Conservation (phyloP, 2,888 invertebrate species). For the Anticlea derivata region DNA sequence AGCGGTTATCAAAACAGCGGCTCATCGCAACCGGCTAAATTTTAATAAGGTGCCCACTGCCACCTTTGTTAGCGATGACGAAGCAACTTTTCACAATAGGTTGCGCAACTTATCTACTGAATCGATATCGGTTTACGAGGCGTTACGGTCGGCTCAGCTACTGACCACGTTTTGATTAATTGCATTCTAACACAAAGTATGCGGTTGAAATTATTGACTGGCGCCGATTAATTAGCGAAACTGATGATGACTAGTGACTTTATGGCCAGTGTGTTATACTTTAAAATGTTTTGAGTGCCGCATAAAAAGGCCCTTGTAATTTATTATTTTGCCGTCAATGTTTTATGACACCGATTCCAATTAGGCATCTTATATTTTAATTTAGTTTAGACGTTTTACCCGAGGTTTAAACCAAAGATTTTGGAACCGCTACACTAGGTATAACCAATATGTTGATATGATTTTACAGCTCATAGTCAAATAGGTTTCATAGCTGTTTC, state of each 20-base stretch:
- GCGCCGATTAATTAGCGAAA: conserved; percentile 80
- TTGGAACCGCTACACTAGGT: too few relatives aligned
- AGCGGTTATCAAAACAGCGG: conserved; percentile 80
- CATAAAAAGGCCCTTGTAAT: conserved; percentile 56
- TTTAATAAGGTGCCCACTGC: conserved; percentile 83
- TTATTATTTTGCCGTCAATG: conserved; percentile 50
- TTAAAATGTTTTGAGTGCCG: conserved; percentile 55
- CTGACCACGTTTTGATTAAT: conserved; percentile 83
- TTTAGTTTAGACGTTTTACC: not conserved
- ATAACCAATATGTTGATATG: not conserved
- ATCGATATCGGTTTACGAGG: conserved; percentile 83
- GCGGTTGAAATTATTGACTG: conserved; percentile 66
- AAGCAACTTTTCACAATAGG: conserved; percentile 76
- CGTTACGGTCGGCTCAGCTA: conserved; percentile 79
- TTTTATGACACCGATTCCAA: conserved; percentile 41
- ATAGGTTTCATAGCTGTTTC: conserved; percentile 17
- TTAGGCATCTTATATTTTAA: conserved; percentile 26
- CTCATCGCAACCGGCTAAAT: conserved; percentile 77
- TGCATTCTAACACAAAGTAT: conserved; percentile 66
- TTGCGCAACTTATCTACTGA: conserved; percentile 82
- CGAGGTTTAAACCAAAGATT: too few relatives aligned
- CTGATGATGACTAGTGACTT: conserved; percentile 68
- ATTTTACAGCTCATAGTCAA: not conserved
- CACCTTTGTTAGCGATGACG: conserved; percentile 77
- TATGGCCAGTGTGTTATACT: conserved; percentile 56